Conservation (phyloP, 1,140 invertebrate genomes). For the Druon quercuslanigerum region DNA sequence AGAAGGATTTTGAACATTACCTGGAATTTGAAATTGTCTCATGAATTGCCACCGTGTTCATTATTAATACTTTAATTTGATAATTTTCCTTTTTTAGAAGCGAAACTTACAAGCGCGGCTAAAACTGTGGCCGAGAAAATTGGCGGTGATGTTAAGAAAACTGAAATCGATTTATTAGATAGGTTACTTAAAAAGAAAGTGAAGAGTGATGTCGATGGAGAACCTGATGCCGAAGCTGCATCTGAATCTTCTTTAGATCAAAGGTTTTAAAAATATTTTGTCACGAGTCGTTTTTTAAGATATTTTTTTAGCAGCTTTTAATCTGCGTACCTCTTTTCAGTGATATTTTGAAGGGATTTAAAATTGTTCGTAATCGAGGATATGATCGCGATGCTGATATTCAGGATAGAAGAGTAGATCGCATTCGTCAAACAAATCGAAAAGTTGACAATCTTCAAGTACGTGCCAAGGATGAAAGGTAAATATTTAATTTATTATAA, state of each 20-base stretch:
- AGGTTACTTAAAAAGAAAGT: conserved; percentile 24
- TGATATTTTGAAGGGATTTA: conserved; percentile 84
- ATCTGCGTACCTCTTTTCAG: conserved; percentile 71
- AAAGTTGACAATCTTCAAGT: neutral
- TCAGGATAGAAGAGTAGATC: neutral
- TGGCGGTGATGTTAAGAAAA: conserved; percentile 81
- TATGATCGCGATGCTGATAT: neutral
- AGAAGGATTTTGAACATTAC: no score
- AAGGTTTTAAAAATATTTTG: conserved; percentile 51
- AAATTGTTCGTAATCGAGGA: conserved; percentile 74
- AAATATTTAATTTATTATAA: neutral
- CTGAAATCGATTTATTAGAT: conserved; percentile 78
- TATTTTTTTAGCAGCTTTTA: neutral
- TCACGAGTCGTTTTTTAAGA: no score
- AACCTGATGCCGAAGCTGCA: conserved; percentile 36
- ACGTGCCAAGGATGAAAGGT: neutral
- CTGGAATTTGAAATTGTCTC: no score
- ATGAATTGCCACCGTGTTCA: neutral
- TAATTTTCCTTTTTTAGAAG: conserved; percentile 59
- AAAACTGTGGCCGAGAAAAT: conserved; percentile 81
- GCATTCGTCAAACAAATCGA: neutral
- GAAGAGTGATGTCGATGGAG: conserved; percentile 12
- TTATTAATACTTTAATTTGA: conserved; percentile 23
- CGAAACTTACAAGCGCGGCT: conserved; percentile 78
- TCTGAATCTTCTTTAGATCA: conserved; percentile 44